Base-by-base conservation (phyloP, 2,888 invertebrate species). In the Pristionchus arcanus region DNA sequence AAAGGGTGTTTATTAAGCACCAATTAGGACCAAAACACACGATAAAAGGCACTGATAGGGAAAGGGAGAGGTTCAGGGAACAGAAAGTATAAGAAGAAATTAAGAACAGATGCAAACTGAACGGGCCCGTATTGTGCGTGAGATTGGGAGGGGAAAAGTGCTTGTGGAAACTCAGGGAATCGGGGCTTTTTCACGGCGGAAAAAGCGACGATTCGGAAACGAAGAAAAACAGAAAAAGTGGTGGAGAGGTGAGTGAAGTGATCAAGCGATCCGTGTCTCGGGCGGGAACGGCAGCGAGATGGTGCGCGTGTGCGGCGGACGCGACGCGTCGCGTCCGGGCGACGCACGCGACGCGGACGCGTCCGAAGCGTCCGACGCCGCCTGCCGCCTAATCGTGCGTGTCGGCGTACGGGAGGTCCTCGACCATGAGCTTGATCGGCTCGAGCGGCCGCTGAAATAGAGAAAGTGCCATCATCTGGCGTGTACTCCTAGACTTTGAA, bases 391-490 rank as follows among this genome's bases (percentile, higher is more conserved):
- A 84, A 84, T 53, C 77, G 77, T 77, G 77, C 42, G 77, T 91
- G 91, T 94, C 94, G 90, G 92, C 93, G 91, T 94, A 94, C 88
- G 94, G 94, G 81, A 94, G 92, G 90, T 94, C 94, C 87, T 94
- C 94, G 87, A 94, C 93, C 90, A 93, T 91, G 85, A 94, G 91
- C 90, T 93, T 94, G 91, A 94, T 92, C 21, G 94, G 94, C 90
- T 94, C 94, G 71, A 93, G 92, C 90, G 92, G 89, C 86, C 93
- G 91, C 92, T 93, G 92, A 89, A 92, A 92, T 66, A 42, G 89
- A 90, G 89, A 84, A 49, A 49, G 42, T 49, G 42, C 42, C 42
- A 13, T 49, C 9, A 49, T 11, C 9, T 7, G 42, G 42, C 9
- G 42, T 49, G 42, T n/a, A n/a, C n/a, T n/a, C 42, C 42, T 49